Conservation (phyloP, 2,888 invertebrate species). For the Sarcophaga rosellei region DNA sequence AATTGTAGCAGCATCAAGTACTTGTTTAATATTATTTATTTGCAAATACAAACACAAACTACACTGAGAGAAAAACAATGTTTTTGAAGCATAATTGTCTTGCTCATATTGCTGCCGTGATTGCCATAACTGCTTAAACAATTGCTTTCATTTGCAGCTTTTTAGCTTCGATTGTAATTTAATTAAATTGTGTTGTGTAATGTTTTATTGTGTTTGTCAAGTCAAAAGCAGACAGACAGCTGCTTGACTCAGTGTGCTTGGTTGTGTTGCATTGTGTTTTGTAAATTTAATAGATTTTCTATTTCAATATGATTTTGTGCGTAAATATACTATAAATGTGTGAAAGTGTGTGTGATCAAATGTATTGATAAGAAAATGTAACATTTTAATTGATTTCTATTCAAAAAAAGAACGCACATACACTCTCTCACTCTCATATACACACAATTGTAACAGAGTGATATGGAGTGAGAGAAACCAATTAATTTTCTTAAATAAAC, state of each 20-base stretch:
- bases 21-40: background rate
- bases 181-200: constrained; percentile 55
- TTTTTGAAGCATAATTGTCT: background rate
- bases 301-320: no score
- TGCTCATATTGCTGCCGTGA: background rate
- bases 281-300: background rate
- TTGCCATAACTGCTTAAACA: background rate
- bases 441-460: background rate
- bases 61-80: background rate
- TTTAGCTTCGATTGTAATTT: constrained; percentile 43
- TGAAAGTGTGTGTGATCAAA: no score
- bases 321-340: no score
- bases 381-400: background rate
- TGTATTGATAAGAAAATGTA: background rate
- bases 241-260: background rate
- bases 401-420: background rate
- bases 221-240: constrained; percentile 28
- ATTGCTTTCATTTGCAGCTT: constrained; percentile 49
- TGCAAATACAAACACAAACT: background rate
- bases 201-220: constrained; percentile 10
- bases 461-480: background rate
- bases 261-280: background rate
- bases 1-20: constrained; percentile 49
- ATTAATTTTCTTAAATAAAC: background rate
- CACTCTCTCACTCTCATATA: no score